Evolutionary conservation across 2,888 invertebrate genomes (phyloP).

Genomic region (Epinotia bilunana): DNA sequence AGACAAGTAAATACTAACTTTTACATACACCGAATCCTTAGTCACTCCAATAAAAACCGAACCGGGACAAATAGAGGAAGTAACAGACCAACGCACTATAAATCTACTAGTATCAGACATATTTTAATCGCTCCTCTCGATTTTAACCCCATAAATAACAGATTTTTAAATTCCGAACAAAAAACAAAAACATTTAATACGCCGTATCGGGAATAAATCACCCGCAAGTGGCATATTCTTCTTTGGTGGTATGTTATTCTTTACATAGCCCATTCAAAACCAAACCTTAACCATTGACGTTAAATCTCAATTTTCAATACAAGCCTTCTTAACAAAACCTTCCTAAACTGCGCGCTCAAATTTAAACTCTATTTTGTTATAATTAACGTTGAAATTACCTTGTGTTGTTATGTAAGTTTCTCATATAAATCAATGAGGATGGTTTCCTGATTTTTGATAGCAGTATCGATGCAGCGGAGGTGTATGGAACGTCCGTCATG

Average conservation of each 20-base stretch:
- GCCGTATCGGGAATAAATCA: constrained; percentile 82
- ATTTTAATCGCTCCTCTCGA: constrained; percentile 83
- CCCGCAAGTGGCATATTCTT: constrained; percentile 79
- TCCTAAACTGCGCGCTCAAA: constrained; percentile 38
- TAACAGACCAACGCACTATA: constrained; percentile 68
- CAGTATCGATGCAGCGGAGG: constrained; percentile 61
- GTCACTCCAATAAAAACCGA: constrained; percentile 46
- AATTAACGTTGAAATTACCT: constrained; percentile 49
- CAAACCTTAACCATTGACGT: constrained; percentile 17
- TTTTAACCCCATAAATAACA: constrained; percentile 81
- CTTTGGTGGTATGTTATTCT: constrained; percentile 72
- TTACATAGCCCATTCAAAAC: not conserved
- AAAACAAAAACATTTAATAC: constrained; percentile 82
- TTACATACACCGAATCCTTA: no score
- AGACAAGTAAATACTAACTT: not conserved
- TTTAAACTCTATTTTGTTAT: constrained; percentile 45
- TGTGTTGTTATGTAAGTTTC: constrained; percentile 53
- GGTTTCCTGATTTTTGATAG: constrained; percentile 64
- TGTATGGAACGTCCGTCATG: constrained; percentile 41
- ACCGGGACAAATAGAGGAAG: constrained; percentile 70
- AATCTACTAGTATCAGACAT: constrained; percentile 79
- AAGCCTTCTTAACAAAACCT: not conserved
- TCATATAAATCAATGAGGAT: constrained; percentile 70
- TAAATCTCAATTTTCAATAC: constrained; percentile 23
- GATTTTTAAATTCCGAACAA: constrained; percentile 81